Evolutionary conservation across 1,140 invertebrate species (phyloP).

Genomic region (Procambarus virginalis): DNA sequence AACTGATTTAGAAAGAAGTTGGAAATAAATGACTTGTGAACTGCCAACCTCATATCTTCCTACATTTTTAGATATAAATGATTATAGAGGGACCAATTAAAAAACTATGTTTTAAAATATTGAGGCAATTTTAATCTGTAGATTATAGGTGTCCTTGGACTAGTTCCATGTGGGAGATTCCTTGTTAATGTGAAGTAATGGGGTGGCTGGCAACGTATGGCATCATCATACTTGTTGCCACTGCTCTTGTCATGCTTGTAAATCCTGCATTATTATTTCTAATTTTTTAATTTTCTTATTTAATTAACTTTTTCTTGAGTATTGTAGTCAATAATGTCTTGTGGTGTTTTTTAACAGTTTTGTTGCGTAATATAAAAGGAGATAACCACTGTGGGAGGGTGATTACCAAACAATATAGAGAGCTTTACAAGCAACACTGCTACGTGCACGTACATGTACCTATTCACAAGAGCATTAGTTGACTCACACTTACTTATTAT

Average conservation of each 20-base stretch:
- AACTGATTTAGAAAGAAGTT: neutral
- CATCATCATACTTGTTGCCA: neutral
- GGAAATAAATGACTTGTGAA: neutral
- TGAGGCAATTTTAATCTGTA: neutral
- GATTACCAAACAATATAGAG: neutral
- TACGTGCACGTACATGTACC: too few relatives aligned
- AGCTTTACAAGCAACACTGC: neutral
- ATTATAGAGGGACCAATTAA: slow-evolving; percentile 1
- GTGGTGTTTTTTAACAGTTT: neutral
- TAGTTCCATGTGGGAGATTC: neutral
- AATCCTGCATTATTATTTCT: neutral
- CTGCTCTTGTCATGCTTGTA: neutral
- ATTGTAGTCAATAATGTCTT: neutral
- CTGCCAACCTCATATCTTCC: slow-evolving; percentile 6
- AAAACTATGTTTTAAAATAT: neutral
- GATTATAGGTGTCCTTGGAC: neutral
- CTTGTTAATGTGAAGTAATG: neutral
- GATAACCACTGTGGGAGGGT: neutral
- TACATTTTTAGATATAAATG: neutral
- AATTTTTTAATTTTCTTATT: neutral
- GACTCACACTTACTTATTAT: too few relatives aligned
- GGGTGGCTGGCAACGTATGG: neutral
- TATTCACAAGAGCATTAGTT: too few relatives aligned
- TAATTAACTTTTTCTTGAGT: neutral
- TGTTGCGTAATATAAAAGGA: neutral